phyloP scores from a whole-genome alignment of 2,888 invertebrate species.

The Ophioninae sp. region DNA sequence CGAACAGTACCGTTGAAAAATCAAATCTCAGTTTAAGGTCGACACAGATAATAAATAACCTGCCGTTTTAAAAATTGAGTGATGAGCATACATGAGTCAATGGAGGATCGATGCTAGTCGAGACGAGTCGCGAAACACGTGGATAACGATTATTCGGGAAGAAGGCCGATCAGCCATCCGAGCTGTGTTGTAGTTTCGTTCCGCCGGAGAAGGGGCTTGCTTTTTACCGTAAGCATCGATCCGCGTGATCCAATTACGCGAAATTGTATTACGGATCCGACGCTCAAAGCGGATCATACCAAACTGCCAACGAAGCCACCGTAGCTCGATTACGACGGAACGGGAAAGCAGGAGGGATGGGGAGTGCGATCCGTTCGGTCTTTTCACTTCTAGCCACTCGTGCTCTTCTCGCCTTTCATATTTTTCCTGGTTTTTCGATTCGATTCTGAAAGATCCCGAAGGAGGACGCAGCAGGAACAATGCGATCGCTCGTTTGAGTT shows the following conservation, averaged over 20 bases:
- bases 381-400: not conserved
- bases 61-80: too few relatives aligned
- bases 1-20: too few relatives aligned
- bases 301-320: conserved; percentile 55
- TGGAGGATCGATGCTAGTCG: too few relatives aligned
- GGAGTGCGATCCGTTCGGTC: not conserved
- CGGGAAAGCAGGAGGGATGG: not conserved
- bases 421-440: not conserved
- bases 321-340: not conserved
- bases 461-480: too few relatives aligned
- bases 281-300: conserved; percentile 61
- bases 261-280: conserved; percentile 66
- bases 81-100: too few relatives aligned
- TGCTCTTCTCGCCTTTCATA: not conserved
- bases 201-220: conserved; percentile 9
- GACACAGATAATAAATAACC: too few relatives aligned
- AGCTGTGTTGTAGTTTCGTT: not conserved
- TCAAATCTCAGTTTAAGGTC: too few relatives aligned
- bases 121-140: not conserved
- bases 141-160: conserved; percentile 1
- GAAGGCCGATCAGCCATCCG: not conserved
- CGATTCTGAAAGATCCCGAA: too few relatives aligned
- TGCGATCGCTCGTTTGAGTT: too few relatives aligned
- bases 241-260: conserved; percentile 66
- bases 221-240: conserved; percentile 66